Percentiles rank a stretch among this genome's conserved stretches.
These are phyloP conservation scores for Agrenia bidenticulata DNA, from an alignment of 2,888 invertebrate genomes.

Conservation along the genomic window DNA sequence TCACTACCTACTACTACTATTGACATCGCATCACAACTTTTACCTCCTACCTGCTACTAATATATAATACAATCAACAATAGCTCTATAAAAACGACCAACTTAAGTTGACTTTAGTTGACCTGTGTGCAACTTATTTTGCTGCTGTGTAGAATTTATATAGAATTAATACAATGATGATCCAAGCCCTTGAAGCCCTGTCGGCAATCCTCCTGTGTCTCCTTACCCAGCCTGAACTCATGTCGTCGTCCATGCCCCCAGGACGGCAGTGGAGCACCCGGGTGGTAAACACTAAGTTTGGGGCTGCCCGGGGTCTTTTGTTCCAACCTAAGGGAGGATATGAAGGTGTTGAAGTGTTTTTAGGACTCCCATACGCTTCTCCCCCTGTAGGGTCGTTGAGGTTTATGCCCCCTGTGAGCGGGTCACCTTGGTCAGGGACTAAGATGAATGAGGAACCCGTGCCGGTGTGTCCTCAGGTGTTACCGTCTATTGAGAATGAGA, in stretches of 20 bases:
- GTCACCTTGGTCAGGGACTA: constrained; percentile 85
- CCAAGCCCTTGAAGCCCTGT: constrained; percentile 26
- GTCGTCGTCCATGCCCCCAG: constrained; percentile 26
- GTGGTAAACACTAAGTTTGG: constrained; percentile 44
- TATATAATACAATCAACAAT: no score
- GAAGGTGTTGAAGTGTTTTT: constrained; percentile 49
- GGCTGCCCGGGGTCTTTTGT: constrained; percentile 38
- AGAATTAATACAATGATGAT: neutral
- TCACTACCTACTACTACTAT: no score
- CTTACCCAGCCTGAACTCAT: constrained; percentile 37
- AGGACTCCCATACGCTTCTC: constrained; percentile 84
- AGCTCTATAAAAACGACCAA: no score
- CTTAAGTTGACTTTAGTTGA: no score
- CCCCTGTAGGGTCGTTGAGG: constrained; percentile 80
- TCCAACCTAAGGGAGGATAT: constrained; percentile 36
- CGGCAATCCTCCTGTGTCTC: constrained; percentile 34
- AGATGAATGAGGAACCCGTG: constrained; percentile 80
- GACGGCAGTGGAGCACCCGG: constrained; percentile 42
- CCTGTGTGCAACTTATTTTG: no score
- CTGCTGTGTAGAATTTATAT: no score
- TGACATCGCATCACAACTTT: no score
- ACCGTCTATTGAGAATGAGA: constrained; percentile 69
- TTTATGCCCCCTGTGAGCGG: constrained; percentile 96
- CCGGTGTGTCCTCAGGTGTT: constrained; percentile 91
- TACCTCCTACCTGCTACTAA: no score